These are phyloP conservation scores for Rhopalosiphum nymphaeae DNA, from an alignment of 2,888 invertebrate genomes.

Conservation along the genomic window DNA sequence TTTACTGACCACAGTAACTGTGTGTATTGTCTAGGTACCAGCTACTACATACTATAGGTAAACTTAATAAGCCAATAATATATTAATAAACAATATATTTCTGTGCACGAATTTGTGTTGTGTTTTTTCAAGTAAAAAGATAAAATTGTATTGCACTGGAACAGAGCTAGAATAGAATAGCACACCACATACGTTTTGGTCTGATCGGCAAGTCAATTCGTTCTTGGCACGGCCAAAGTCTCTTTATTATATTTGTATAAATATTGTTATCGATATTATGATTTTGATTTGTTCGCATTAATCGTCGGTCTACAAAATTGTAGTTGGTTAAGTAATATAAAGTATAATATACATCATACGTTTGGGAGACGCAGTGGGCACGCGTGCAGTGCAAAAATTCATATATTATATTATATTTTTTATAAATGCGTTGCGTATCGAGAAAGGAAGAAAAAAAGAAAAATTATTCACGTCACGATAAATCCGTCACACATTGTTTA, in stretches of 20 bases:
- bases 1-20: too few relatives aligned
- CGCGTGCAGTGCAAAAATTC: background rate
- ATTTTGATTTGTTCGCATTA: background rate
- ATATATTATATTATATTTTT: background rate
- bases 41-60: too few relatives aligned
- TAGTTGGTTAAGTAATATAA: background rate
- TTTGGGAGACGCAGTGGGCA: background rate
- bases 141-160: too few relatives aligned
- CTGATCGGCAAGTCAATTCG: background rate
- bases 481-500: slow-evolving; percentile 36
- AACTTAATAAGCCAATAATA: too few relatives aligned
- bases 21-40: background rate
- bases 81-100: too few relatives aligned
- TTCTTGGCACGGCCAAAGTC: background rate
- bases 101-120: too few relatives aligned
- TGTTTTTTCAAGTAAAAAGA: too few relatives aligned
- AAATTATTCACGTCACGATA: slow-evolving; percentile 57
- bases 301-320: background rate
- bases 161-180: too few relatives aligned
- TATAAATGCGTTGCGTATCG: background rate
- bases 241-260: background rate
- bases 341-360: background rate
- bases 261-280: background rate
- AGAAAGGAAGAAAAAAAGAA: background rate
- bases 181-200: background rate